Conservation (phyloP, 2,113 vertebrate species). For the Porphyrio hochstetteri region DNA sequence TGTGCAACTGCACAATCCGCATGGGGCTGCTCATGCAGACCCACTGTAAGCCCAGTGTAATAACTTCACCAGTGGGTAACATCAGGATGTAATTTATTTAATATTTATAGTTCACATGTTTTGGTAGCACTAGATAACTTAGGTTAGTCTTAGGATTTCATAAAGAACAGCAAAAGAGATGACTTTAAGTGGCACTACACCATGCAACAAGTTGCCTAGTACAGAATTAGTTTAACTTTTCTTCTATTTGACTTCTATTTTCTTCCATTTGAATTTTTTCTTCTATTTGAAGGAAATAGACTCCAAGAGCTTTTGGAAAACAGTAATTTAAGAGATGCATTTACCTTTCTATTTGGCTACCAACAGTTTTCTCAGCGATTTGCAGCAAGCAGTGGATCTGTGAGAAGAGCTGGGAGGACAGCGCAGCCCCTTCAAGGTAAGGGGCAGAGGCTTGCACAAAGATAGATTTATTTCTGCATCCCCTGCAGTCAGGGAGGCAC, state of each 20-base stretch:
- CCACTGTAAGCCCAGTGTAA: background rate
- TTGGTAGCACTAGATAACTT: background rate
- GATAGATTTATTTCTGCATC: background rate
- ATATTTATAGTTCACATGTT: background rate
- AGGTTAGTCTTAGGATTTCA: background rate
- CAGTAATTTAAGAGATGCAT: background rate
- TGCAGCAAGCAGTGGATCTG: background rate
- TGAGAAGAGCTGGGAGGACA: background rate
- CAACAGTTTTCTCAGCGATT: background rate
- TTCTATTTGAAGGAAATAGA: background rate
- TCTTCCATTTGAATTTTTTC: background rate
- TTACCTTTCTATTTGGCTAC: background rate
- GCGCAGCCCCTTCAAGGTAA: background rate
- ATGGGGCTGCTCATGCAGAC: background rate
- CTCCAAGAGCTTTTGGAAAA: background rate
- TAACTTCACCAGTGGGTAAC: background rate
- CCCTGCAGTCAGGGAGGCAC: background rate
- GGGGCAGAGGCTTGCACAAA: background rate
- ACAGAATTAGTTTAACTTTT: background rate
- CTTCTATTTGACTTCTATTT: background rate
- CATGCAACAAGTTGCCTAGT: background rate
- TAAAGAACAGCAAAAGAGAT: background rate
- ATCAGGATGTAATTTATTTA: background rate
- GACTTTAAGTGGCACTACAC: background rate
- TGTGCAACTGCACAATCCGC: fast-evolving